Percentiles rank a stretch among this genome's conserved stretches.
These are phyloP conservation scores for Paelopatides confundens DNA, from an alignment of 53 echinoderm and acorn worm genomes.

Conservation along the genomic window DNA sequence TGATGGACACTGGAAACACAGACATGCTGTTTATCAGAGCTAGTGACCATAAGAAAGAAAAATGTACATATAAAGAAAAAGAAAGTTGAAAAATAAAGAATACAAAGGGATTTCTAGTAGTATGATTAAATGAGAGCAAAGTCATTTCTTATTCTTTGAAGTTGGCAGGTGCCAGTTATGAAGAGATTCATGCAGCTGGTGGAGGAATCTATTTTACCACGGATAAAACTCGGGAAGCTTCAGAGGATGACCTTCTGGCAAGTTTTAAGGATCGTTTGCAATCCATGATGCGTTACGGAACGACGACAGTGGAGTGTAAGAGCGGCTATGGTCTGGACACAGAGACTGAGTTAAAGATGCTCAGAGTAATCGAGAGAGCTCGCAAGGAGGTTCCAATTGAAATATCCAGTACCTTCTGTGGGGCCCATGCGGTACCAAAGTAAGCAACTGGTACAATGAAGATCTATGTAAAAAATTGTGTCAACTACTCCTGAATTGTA, in stretches of 20 bases:
- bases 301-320: conserved; percentile 96
- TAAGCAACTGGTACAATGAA: conserved; percentile 55
- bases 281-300: conserved; percentile 88
- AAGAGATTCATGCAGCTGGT: conserved; percentile 97
- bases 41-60: no score
- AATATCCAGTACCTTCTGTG: conserved; percentile 95
- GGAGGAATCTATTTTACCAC: conserved; percentile 96
- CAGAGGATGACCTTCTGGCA: conserved; percentile 77
- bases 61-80: no score
- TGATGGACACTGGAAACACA: no score
- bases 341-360: conserved; percentile 94
- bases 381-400: conserved; percentile 88
- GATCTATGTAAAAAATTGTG: not conserved
- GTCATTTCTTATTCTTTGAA: no score
- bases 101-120: no score
- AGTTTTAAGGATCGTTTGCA: conserved; percentile 70
- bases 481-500: no score
- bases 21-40: no score
- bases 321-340: conserved; percentile 94
- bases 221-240: conserved; percentile 80
- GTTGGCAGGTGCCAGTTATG: conserved; percentile 96
- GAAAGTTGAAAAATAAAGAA: no score
- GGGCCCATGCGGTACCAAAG: conserved; percentile 97
- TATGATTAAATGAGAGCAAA: no score
- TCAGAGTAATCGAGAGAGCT: conserved; percentile 81